Evolutionary conservation across 2,113 vertebrate species (phyloP), one percentile per base, ranked within the genome.

Genomic region (Camelus bactrianus): DNA sequence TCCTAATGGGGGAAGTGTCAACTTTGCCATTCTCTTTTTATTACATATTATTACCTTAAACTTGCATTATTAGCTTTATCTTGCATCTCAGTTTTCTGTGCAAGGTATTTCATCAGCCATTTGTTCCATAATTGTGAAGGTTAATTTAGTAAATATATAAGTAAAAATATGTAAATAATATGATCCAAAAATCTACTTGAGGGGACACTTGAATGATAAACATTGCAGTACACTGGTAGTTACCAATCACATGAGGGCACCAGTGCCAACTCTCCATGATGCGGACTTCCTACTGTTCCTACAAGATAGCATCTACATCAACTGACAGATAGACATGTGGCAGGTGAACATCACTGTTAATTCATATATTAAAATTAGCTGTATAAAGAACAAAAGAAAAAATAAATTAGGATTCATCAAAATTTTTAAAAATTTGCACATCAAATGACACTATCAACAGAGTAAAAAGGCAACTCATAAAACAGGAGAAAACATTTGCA

Each of bases 21-120:
- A n/a, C 16, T 86, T 62, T 64, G n/a, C 46, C 32, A 85, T 30
- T 16, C 6, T 70, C 46, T 62, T 28, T 26, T 19, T 90, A 32
- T 72, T 60, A 65, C 56, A 32, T 84, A 28, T 20, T 89, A 28
- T 75, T 58, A 70, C 60, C 30, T 77, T 60, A 15, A 24, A 3
- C 5, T 79, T 86, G 7, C 8, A 72, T 60, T 48, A 46, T 93
- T 91, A 70, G 11, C 65, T 42, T 92, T 80, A 67, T 12, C 32
- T 91, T 96, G 62, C n/a, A 67, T 80, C 91, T 91, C 48, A 77
- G 76, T 76, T 77, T 76, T 80, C 76, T 72, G 60, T 87, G 48
- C 22, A 81, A 93, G 38, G 30, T 8, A 93, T n/a, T 80, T 90
- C 42, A 60, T 60, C 15, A 58, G 13, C 42, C 28, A 70, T 56